Evolutionary conservation across 2,113 vertebrate species (phyloP), one percentile per base, ranked within the genome.

Genomic region (Chunga burmeisteri): DNA sequence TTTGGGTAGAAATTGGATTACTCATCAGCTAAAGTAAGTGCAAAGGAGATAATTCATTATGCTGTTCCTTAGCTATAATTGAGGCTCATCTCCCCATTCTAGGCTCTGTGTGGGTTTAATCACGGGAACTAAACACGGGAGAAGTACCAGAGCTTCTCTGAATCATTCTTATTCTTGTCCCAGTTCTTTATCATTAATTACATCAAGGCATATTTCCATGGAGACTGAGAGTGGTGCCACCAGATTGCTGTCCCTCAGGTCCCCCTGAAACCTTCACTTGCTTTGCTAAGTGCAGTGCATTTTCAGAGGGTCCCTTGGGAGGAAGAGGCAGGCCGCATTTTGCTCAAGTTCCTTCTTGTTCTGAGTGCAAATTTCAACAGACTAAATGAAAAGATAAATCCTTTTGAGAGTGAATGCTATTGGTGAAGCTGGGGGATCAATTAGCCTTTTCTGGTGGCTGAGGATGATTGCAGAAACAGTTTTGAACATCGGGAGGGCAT

Each of bases 81-180:
- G 86, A 93, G 34, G 36, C 50, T 95, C 74, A 87, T 82, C 74
- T 90, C 80, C 42, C 77, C 16, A 5, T 70, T 94, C 44, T 58
- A 94, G 84, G 73, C n/a, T 86, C 66, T 88, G 73, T 93, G 94
- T 96, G 87, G 91, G 96, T 94, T 96, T 97, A 94, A 85, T 94
- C 84, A 89, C 1, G 7, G 81, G 71, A 95, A 17, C 70, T 80
- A 74, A 97, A 75, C 65, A 79, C 53, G 13, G 53, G 66, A 72
- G 38, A 94, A 90, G 81, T 70, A 91, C 22, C 74, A 96, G 47
- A 80, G 71, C 67, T 80, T 80, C 86, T 94, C 84, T 96, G 94
- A 95, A 91, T 97, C 71, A 93, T 93, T 91, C 93, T 95, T 96
- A 91, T 95, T 97, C 81, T 95, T 65, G 26, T 77, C 23, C 7